Evolutionary conservation across 1,140 invertebrate species (phyloP), one percentile per base, ranked within the genome.

Genomic region (Triops cancriformis): DNA sequence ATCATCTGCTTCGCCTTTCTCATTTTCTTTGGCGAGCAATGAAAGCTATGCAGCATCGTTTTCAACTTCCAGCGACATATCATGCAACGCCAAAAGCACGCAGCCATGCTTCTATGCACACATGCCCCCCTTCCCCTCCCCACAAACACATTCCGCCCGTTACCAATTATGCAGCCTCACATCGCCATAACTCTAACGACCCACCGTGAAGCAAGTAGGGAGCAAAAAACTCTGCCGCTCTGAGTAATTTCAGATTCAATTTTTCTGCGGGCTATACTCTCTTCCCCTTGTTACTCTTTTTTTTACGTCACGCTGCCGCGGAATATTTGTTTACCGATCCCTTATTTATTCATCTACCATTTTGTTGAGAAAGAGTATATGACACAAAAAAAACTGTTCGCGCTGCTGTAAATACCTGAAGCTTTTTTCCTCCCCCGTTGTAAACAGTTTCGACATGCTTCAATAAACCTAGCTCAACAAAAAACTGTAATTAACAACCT

Each of bases 371-470:
- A 6, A 64, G 5, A 64, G 6, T n/a, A 64, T n/a, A 64, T 18
- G 51, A 64, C 14, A n/a, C 14, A 9, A 64, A 64, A n/a, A 64
- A 23, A 14, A 5, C 18, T 6, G 14, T 64, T 23, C 4, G 18
- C 51, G 23, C 18, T 23, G 51, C 23, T n/a, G 51, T 64, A 64
- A 64, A 64, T 64, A 64, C 51, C 51, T 64, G 18, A 23, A 5
- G 18, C 23, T 64, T 14, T 64, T 64, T 64, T 2, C 51, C 2
- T 37, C 31, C n/a, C n/a, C n/a, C 45, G 18, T 64, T 14, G 23
- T 64, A 64, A 64, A 64, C 51, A 64, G 51, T 64, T 64, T 64
- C 51, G 51, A 64, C 51, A 64, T 64, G 51, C 51, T 64, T 64
- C 51, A 64, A 18, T 23, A 64, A 64, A 64, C 51, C 23, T 64